Evolutionary conservation across 2,888 invertebrate species (phyloP), one percentile per base, ranked within the genome.

Genomic region (Acrocera orbiculus): DNA sequence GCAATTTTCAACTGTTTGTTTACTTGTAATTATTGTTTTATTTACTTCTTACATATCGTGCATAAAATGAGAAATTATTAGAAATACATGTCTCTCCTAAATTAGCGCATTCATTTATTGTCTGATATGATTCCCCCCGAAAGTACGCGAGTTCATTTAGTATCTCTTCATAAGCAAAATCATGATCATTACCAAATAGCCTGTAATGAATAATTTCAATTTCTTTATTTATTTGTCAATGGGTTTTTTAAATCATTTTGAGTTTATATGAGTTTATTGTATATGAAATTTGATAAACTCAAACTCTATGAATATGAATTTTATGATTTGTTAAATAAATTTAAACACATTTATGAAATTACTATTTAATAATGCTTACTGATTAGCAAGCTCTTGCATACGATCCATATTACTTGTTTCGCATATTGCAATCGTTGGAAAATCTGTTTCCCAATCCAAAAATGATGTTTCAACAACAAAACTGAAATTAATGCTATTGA

Each of bases 401-500:
- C 65, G 64, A 24, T 66, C 61, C 46, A 69, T 63, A 45, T 77
- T 77, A 42, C 69, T 65, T 0, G 58, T 59, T 52, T 79, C 78
- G 49, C 82, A 83, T 11, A 82, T 56, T 1, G 71, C 69, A n/a
- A 81, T 63, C 0, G 77, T 61, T 1, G 81, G 80, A 54, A 82
- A 74, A 35, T 70, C 64, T 0, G 77, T 76, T 42, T 75, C 61
- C 78, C 80, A 81, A 37, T 76, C 67, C 1, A 71, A 63, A 53
- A 76, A 80, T 1, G 68, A 71, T 0, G 79, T 78, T 44, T 81
- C 81, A 6, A 74, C 69, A 1, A 76, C 80, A 49, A 81, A 80
- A 51, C 77, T 79, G n/a, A 24, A 32, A 16, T 15, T 7, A 16
- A 4, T 27, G 19, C 24, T 22, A 16, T 24, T 3, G 9, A 7